Percentiles rank a stretch among this genome's conserved stretches.
These are phyloP conservation scores for Cairina moschata DNA, from an alignment of 2,113 vertebrate species.

Conservation along the genomic window DNA sequence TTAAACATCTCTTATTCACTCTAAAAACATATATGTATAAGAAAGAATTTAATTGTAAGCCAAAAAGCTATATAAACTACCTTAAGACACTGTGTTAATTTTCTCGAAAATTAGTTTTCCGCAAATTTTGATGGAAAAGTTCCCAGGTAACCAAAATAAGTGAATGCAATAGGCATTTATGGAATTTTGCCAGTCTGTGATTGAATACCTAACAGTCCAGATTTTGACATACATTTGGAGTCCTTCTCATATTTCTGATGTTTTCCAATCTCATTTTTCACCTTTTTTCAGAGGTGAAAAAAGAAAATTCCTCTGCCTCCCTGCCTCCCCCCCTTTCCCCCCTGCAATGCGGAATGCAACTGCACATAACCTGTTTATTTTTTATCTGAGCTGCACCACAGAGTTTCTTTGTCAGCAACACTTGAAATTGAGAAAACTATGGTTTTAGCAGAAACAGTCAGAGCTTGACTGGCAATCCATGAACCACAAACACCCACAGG, in stretches of 20 bases:
- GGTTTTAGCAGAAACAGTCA: background rate
- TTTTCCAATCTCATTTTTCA: background rate
- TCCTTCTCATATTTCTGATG: background rate
- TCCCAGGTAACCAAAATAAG: background rate
- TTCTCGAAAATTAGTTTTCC: background rate
- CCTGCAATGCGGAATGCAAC: too few species aligned
- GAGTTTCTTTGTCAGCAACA: background rate
- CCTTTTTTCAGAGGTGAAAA: background rate
- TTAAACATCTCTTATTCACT: background rate
- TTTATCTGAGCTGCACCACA: background rate
- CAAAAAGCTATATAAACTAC: background rate
- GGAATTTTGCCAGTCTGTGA: background rate
- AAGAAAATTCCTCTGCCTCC: background rate
- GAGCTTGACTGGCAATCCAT: background rate
- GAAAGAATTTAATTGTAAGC: background rate
- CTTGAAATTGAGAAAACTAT: background rate
- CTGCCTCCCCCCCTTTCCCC: too few species aligned
- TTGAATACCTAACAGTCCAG: background rate
- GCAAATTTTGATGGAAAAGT: background rate
- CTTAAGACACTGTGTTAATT: background rate
- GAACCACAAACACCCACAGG: rapidly evolving
- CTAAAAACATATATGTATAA: background rate
- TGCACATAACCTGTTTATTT: background rate
- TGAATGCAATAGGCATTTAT: background rate
- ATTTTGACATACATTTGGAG: background rate